Evolutionary conservation across 53 echinoderm and acorn worm species (phyloP), one percentile per base, ranked within the genome.

Genomic region (Temnopleurus reevesii): DNA sequence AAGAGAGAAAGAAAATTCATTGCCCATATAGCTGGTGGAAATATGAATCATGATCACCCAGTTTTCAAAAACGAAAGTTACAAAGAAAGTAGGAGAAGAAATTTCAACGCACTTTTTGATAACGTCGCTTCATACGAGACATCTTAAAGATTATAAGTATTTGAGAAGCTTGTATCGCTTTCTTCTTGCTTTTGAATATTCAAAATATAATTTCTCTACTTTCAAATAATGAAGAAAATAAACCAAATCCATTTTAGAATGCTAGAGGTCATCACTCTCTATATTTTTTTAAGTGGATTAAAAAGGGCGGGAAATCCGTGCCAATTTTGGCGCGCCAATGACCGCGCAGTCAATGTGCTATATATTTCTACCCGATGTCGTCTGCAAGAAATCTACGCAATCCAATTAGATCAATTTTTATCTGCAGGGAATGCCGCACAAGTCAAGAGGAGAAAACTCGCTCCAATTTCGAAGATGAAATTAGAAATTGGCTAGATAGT

Each of bases 391-490:
- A 55, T 55, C 57, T 35, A 31, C 83, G 35, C 57, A 83, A 83
- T 83, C 83, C 83, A 83, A 83, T 83, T 83, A 54, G 28, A 55
- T 19, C n/a, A 28, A 46, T 28, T 55, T 59, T 83, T 36, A 30
- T 49, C 57, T 53, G 19, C 13, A 17, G 83, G 83, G 53, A 31
- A 35, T 47, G 27, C 26, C 49, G 49, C 83, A 9, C 6, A 45
- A 41, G 55, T 83, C 55, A 31, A 83, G 55, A 28, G 51, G 80
- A 71, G 38, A 55, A 45, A 55, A 83, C 34, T 55, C 83, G 55
- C 55, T 83, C 83, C 55, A 83, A 83, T 83, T 83, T 83, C 54
- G 83, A 36, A 21, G 36, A 83, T 83, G 83, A 83, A 56, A 36
- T 53, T 55, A 8, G 51, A 35, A 53, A 79, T 79, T 79, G 79